Evolutionary conservation across 2,888 invertebrate genomes (phyloP).

Genomic region (Biston betularia): DNA sequence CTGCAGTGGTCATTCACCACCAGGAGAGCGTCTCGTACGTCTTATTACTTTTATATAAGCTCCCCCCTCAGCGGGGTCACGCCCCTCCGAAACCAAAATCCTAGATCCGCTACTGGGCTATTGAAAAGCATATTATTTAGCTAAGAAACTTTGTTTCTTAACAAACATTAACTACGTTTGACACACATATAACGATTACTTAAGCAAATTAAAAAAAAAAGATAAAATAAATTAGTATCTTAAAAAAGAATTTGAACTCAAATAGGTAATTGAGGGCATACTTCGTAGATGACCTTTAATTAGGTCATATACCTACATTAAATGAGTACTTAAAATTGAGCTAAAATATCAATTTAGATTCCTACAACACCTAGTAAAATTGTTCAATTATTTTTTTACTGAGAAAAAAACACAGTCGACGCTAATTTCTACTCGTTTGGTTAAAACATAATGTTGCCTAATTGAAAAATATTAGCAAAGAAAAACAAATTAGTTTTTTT

Average conservation of each 20-base stretch:
- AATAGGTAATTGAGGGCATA: neutral
- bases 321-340: neutral
- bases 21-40: no score
- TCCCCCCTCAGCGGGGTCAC: no score
- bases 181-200: constrained; percentile 1
- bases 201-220: neutral
- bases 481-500: no score
- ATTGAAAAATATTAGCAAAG: no score
- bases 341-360: neutral
- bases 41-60: no score
- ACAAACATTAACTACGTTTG: constrained; percentile 10
- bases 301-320: neutral
- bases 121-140: neutral
- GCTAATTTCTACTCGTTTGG: no score
- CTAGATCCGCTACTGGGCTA: no score
- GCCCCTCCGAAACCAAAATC: no score
- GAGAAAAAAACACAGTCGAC: no score
- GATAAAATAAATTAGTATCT: neutral
- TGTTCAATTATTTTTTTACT: no score
- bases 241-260: constrained; percentile 12
- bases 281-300: neutral
- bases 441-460: no score
- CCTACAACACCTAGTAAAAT: neutral
- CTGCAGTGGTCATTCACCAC: no score
- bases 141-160: constrained; percentile 15